Evolutionary conservation across 2,797 vertebrate genomes (phyloP).

Genomic region (Taeniopygia guttata): DNA sequence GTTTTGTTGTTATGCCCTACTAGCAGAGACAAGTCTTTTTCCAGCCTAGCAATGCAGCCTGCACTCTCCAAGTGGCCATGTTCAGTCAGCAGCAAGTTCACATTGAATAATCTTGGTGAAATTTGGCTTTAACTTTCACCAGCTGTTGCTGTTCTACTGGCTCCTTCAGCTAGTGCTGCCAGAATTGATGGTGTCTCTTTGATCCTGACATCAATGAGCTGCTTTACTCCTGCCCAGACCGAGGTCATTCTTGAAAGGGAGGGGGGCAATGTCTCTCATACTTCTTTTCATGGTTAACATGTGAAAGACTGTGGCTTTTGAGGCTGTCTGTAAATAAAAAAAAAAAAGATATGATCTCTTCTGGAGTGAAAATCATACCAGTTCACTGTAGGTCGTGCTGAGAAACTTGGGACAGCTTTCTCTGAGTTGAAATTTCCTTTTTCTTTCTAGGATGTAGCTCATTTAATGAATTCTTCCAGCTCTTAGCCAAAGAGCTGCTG

Average conservation of each 20-base stretch:
- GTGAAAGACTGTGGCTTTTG: not conserved
- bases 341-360: not conserved
- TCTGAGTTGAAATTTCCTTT: not conserved
- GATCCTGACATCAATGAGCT: not conserved
- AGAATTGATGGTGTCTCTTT: not conserved
- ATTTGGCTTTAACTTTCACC: not conserved
- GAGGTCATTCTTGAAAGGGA: not conserved
- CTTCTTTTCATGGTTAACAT: not conserved
- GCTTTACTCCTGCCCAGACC: not conserved
- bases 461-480: not conserved
- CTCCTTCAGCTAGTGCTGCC: not conserved
- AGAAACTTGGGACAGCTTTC: not conserved
- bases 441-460: not conserved
- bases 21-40: not conserved
- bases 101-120: not conserved
- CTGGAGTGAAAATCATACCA: not conserved
- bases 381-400: not conserved
- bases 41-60: not conserved
- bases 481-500: not conserved
- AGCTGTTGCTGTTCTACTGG: not conserved
- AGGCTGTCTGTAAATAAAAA: not conserved
- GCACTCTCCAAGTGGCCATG: not conserved
- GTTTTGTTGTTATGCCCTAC: fast-evolving
- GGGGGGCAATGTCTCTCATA: fast-evolving
- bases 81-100: not conserved